These are phyloP conservation scores for Octomys mimax DNA, from an alignment of 2,797 vertebrate genomes.

Conservation along the genomic window DNA sequence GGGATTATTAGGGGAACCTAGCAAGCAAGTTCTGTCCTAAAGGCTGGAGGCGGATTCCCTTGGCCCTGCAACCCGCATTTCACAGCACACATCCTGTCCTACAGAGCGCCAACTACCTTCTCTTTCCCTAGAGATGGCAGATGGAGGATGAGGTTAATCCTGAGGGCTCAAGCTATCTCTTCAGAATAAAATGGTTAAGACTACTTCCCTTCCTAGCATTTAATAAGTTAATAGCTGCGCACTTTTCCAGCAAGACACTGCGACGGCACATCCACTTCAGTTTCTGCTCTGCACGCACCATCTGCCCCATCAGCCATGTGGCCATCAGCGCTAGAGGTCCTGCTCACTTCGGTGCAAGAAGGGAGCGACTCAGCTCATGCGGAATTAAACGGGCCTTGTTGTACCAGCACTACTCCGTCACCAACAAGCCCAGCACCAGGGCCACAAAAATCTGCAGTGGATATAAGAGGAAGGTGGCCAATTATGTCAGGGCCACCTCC, in stretches of 20 bases:
- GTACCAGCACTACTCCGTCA: not conserved
- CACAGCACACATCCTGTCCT: not conserved
- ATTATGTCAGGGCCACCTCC: not conserved
- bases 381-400: not conserved
- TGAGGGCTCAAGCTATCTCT: not conserved
- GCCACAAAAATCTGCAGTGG: not conserved
- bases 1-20: not conserved
- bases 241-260: not conserved
- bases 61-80: not conserved
- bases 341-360: not conserved
- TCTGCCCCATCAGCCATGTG: not conserved
- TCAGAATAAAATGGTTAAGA: constrained; percentile 26
- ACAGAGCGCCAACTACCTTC: not conserved
- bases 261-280: not conserved
- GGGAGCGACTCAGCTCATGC: not conserved
- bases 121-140: not conserved
- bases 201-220: constrained; percentile 13
- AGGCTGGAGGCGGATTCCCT: not conserved
- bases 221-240: not conserved
- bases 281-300: not conserved
- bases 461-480: not conserved
- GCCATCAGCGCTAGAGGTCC: not conserved
- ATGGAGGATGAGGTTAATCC: not conserved
- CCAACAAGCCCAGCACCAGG: not conserved
- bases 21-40: not conserved